Percentiles rank a stretch among this genome's conserved stretches.
Conservation (phyloP, 2,113 vertebrate genomes). For the Rhagologus leucostigma region DNA sequence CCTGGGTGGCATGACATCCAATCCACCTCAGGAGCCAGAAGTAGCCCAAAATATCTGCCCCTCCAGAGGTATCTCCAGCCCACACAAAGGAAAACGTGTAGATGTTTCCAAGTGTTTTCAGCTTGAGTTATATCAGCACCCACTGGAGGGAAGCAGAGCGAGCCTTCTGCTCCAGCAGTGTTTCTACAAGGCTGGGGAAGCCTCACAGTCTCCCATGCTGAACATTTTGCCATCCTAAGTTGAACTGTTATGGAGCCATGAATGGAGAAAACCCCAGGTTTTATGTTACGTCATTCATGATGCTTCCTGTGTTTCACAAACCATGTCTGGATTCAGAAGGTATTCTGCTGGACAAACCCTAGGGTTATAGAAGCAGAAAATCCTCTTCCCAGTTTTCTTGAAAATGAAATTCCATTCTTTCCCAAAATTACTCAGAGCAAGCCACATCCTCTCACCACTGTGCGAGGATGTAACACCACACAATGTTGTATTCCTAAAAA, state of each 20-base stretch:
- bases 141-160: not conserved
- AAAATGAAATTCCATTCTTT: not conserved
- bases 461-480: not conserved
- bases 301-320: not conserved
- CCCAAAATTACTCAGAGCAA: not conserved
- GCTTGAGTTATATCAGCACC: not conserved
- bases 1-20: too few species aligned
- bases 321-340: not conserved
- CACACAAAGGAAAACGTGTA: not conserved
- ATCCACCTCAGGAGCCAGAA: not conserved
- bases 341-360: not conserved
- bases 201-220: not conserved
- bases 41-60: not conserved
- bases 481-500: not conserved
- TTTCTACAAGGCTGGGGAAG: not conserved
- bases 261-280: not conserved
- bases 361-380: not conserved
- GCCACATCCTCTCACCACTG: slow-evolving; percentile 16
- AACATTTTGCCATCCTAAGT: not conserved
- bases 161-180: not conserved
- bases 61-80: not conserved
- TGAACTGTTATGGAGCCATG: not conserved
- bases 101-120: not conserved
- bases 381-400: not conserved
- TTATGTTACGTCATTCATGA: not conserved